phyloP scores from a whole-genome alignment of 2,888 invertebrate species.

The Spicauda simplicius region DNA sequence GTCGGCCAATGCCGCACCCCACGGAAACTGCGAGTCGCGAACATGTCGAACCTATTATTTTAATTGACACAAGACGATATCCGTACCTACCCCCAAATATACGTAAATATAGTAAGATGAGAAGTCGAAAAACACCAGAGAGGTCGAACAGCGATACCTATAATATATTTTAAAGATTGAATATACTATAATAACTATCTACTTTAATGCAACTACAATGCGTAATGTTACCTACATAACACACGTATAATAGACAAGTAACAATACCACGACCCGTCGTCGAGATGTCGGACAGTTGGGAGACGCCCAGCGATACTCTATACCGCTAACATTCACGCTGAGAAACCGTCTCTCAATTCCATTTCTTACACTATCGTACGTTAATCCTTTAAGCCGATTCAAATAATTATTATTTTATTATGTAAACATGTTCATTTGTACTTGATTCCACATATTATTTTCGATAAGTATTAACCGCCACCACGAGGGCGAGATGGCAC shows the following conservation, averaged over 20 bases:
- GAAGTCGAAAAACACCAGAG: conserved; percentile 71
- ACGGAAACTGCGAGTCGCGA: conserved; percentile 46
- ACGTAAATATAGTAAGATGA: conserved; percentile 65
- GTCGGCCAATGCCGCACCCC: neutral
- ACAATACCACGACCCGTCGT: conserved; percentile 48
- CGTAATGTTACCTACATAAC: conserved; percentile 77
- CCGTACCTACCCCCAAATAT: conserved; percentile 74
- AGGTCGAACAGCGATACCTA: conserved; percentile 74
- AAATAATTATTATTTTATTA: conserved; percentile 58
- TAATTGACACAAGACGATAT: conserved; percentile 82
- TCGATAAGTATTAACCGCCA: conserved; percentile 42
- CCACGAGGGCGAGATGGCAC: conserved; percentile 63
- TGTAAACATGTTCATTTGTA: conserved; percentile 63
- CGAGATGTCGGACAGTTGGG: conserved; percentile 63
- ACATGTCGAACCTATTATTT: conserved; percentile 52
- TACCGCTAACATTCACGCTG: neutral
- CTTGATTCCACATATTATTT: conserved; percentile 58
- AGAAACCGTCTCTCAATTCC: conserved; percentile 66
- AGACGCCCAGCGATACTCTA: conserved; percentile 11
- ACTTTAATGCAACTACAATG: conserved; percentile 70
- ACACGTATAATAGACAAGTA: conserved; percentile 63
- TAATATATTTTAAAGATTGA: conserved; percentile 71
- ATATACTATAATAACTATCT: conserved; percentile 75
- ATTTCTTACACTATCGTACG: conserved; percentile 67
- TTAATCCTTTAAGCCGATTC: conserved; percentile 73